Conservation (phyloP, 2,113 vertebrate genomes). For the Colinus virginianus region DNA sequence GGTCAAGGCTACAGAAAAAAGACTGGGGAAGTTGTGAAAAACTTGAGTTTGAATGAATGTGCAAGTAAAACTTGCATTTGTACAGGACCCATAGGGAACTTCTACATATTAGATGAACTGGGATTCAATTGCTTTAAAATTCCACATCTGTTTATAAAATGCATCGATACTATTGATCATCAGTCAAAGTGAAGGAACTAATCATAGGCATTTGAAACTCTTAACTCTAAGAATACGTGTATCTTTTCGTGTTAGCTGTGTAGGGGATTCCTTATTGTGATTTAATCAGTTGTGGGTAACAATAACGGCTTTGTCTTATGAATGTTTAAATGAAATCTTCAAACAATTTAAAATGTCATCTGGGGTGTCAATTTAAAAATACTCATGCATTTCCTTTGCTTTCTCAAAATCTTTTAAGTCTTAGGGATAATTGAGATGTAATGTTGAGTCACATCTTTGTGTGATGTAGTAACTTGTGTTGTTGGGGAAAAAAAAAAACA, state of each 20-base stretch:
- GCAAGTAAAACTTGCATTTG: background rate
- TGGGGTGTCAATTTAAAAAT: background rate
- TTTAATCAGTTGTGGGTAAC: background rate
- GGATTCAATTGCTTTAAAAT: constrained; percentile 13
- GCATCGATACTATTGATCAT: background rate
- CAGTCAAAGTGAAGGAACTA: background rate
- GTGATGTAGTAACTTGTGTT: background rate
- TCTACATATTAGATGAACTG: background rate
- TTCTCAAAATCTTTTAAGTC: background rate
- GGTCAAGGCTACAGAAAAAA: background rate
- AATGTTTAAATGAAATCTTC: background rate
- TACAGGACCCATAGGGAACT: background rate
- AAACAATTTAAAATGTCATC: background rate
- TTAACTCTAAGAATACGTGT: background rate
- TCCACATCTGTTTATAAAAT: background rate
- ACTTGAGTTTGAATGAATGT: background rate
- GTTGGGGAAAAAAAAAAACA: background rate
- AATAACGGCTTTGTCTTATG: background rate
- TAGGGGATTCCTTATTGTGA: background rate
- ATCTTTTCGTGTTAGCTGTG: background rate
- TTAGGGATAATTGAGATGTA: background rate
- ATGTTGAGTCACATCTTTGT: background rate
- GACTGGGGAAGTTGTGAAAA: background rate
- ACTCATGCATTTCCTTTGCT: background rate
- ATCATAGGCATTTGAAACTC: background rate